Conservation (phyloP, 92 coral and sea anemone genomes). For the Palythoa grandis region DNA sequence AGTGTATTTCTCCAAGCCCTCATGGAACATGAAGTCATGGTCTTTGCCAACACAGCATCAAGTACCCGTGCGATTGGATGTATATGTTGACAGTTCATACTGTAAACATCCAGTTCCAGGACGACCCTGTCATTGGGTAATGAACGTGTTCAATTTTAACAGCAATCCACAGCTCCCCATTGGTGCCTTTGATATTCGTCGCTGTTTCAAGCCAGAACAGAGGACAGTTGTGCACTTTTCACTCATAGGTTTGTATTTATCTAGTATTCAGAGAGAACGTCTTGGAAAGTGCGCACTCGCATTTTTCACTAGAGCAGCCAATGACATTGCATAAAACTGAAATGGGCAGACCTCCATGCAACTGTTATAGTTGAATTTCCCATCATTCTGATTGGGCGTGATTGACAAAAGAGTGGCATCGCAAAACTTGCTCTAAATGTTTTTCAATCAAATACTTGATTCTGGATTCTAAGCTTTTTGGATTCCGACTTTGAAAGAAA, state of each 20-base stretch:
- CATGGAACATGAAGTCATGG: conserved; percentile 66
- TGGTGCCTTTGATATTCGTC: conserved; percentile 60
- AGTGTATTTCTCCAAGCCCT: conserved; percentile 68
- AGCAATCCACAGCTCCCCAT: conserved; percentile 55
- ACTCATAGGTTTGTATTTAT: conserved; percentile 21
- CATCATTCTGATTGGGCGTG: too few relatives aligned
- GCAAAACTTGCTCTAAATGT: too few relatives aligned
- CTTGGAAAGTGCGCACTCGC: too few relatives aligned
- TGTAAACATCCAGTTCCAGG: not conserved
- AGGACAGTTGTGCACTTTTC: conserved; percentile 24
- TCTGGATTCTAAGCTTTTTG: too few relatives aligned
- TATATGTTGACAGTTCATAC: not conserved
- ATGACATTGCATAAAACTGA: too few relatives aligned
- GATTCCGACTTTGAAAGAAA: too few relatives aligned
- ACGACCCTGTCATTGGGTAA: not conserved
- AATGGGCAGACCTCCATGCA: too few relatives aligned
- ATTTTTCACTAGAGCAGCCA: too few relatives aligned
- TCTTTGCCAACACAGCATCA: conserved; percentile 54
- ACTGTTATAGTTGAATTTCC: too few relatives aligned
- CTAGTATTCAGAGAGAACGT: too few relatives aligned
- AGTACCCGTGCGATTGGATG: conserved; percentile 60
- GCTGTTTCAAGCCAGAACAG: conserved; percentile 56
- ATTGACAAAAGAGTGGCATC: too few relatives aligned
- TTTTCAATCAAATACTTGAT: too few relatives aligned
- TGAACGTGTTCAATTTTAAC: conserved; percentile 64